Percentiles rank a stretch among this genome's conserved stretches.
Evolutionary conservation across 2,113 vertebrate species (phyloP).

Genomic region (Panthera tigris): DNA sequence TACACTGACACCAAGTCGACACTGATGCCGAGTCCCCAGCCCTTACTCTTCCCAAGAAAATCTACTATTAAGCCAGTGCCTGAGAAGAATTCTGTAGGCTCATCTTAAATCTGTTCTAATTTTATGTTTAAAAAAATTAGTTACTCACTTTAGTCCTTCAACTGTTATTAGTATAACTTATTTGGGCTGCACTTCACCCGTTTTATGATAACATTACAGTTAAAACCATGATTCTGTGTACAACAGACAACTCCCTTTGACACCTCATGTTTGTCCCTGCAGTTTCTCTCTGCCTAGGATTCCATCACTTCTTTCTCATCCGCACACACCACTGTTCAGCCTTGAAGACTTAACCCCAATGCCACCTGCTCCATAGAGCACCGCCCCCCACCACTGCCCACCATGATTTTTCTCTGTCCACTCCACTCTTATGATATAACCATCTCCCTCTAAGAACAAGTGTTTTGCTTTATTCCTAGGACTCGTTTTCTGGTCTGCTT

Average conservation of each 20-base stretch:
- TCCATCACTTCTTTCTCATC: background rate
- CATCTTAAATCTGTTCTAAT: background rate
- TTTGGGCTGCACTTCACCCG: background rate
- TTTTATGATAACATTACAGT: background rate
- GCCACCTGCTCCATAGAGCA: background rate
- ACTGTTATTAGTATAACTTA: background rate
- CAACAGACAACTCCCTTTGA: background rate
- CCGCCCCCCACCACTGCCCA: too few relatives aligned
- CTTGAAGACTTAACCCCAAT: background rate
- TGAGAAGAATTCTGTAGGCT: background rate
- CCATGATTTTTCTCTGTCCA: background rate
- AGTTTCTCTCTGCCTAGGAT: background rate
- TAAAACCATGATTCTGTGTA: background rate
- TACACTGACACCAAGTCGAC: background rate
- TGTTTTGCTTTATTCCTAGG: too few relatives aligned
- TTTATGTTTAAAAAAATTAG: background rate
- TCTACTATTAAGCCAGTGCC: background rate
- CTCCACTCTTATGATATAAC: rapidly evolving
- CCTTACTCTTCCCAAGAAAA: background rate
- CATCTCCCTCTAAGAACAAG: background rate
- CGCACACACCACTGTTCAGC: background rate
- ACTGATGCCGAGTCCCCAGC: background rate
- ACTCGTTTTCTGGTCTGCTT: background rate
- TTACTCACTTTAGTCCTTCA: background rate
- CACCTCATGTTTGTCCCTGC: background rate